Evolutionary conservation across 2,113 vertebrate species (phyloP).

Genomic region (Nibea coibor): DNA sequence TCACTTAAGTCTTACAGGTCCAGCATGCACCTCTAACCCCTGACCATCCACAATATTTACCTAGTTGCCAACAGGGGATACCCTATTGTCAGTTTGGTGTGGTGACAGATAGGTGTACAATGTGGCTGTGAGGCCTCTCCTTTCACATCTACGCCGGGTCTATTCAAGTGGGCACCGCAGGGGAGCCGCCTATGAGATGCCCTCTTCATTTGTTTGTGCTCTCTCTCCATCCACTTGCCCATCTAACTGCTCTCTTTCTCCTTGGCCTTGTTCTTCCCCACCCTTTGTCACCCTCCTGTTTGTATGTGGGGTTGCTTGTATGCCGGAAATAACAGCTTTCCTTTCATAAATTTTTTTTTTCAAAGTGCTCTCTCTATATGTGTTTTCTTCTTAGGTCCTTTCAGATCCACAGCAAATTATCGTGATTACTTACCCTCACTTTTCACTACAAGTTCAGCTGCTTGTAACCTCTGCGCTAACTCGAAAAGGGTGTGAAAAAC

Average conservation of each 20-base stretch:
- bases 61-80: constrained; percentile 77
- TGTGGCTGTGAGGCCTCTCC: constrained; percentile 68
- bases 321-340: constrained; percentile 45
- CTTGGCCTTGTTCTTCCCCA: constrained; percentile 14
- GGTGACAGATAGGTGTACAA: constrained; percentile 74
- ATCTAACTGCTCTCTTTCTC: constrained; percentile 58
- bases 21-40: constrained; percentile 74
- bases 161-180: constrained; percentile 74
- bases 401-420: not conserved
- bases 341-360: constrained; percentile 35
- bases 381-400: not conserved
- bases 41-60: constrained; percentile 79
- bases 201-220: constrained; percentile 68
- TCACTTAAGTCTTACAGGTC: constrained; percentile 81
- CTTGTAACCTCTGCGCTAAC: not conserved
- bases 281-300: constrained; percentile 41
- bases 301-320: constrained; percentile 20
- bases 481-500: no score
- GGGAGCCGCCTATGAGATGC: constrained; percentile 63
- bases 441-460: not conserved
- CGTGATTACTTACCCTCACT: not conserved
- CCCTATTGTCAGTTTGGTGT: constrained; percentile 71
- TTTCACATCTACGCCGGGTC: constrained; percentile 71
- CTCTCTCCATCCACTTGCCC: constrained; percentile 47
- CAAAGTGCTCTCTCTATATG: constrained; percentile 27